Conservation (phyloP, 2,113 vertebrate species). For the Ia io region DNA sequence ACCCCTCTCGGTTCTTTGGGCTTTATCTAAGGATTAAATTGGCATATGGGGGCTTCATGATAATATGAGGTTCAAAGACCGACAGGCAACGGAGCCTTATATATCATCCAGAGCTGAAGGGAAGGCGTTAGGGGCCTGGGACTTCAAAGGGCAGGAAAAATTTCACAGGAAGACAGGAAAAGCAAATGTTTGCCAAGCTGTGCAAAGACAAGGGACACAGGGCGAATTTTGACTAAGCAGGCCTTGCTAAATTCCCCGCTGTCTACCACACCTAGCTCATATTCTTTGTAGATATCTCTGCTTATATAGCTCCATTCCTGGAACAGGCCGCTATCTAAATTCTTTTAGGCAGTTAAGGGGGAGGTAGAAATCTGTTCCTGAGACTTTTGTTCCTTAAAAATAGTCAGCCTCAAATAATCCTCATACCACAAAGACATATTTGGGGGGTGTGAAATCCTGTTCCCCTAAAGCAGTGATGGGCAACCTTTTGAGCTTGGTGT, state of each 20-base stretch:
- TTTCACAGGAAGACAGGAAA: neutral
- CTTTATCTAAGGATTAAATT: neutral
- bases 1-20: neutral
- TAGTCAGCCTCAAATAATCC: neutral
- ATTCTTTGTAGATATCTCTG: neutral
- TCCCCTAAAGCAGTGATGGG: too few species aligned
- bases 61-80: neutral
- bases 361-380: neutral
- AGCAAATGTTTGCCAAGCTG: neutral
- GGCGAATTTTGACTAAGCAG: neutral
- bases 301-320: neutral
- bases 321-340: neutral
- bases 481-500: too few species aligned
- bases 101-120: neutral
- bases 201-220: neutral
- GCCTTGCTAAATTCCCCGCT: neutral
- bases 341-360: neutral
- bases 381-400: neutral
- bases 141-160: neutral
- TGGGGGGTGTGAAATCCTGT: neutral
- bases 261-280: neutral
- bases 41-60: neutral
- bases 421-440: neutral
- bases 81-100: neutral
- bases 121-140: neutral